phyloP scores from a whole-genome alignment of 2,888 invertebrate species.

The Diarsia brunnea region DNA sequence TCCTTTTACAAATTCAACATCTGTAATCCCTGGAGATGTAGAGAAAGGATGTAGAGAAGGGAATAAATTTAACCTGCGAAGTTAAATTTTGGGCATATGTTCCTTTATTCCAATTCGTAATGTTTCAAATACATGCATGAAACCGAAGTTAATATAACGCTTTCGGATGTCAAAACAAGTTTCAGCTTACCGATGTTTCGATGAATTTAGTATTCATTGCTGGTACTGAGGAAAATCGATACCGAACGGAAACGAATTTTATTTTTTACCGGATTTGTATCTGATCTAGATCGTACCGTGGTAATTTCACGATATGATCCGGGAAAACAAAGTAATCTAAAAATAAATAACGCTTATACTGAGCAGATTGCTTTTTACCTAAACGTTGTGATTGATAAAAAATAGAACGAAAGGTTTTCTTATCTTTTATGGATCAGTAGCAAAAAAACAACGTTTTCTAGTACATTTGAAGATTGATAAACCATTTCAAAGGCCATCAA shows the following conservation, averaged over 20 bases:
- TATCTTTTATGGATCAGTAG: not conserved
- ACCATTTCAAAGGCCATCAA: not conserved
- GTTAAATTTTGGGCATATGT: too few relatives aligned
- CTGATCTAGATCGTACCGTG: too few relatives aligned
- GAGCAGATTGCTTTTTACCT: too few relatives aligned
- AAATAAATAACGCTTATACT: too few relatives aligned
- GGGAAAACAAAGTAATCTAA: constrained; percentile 2
- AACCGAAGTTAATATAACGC: not conserved
- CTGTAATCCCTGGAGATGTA: not conserved
- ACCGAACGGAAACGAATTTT: not conserved
- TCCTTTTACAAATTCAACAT: constrained; percentile 39
- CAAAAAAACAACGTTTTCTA: not conserved
- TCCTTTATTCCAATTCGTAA: not conserved
- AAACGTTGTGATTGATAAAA: too few relatives aligned
- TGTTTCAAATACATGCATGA: constrained; percentile 6
- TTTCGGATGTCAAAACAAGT: not conserved
- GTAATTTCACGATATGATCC: not conserved
- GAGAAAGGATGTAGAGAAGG: not conserved
- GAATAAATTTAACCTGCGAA: not conserved
- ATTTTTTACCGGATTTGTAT: not conserved
- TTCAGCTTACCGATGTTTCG: not conserved
- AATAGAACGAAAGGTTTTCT: not conserved
- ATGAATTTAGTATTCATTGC: not conserved
- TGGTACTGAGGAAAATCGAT: not conserved
- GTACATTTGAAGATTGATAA: not conserved